A percentile compares a stretch with the other conserved stretches of the same genome.
phyloP scores from a whole-genome alignment of 2,888 invertebrate genomes.

The Cephus spinipes region DNA sequence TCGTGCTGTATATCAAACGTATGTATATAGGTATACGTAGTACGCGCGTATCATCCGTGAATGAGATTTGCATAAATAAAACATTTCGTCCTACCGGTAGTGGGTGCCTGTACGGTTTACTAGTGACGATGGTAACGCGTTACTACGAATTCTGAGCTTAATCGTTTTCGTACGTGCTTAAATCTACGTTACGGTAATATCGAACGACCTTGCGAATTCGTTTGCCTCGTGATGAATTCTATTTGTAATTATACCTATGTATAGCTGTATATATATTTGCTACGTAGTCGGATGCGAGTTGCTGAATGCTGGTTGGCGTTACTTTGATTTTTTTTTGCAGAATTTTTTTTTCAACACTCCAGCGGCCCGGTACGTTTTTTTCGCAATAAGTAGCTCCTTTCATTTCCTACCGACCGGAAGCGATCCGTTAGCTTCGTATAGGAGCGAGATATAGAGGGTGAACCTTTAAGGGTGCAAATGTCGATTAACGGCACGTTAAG shows the following conservation, averaged over 20 bases:
- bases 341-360: not conserved
- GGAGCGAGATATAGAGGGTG: not conserved
- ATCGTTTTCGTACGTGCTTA: not conserved
- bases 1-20: not conserved
- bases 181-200: not conserved
- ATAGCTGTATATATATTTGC: not conserved
- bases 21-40: not conserved
- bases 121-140: not conserved
- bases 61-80: constrained; percentile 7
- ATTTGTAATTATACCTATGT: not conserved
- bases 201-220: not conserved
- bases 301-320: not conserved
- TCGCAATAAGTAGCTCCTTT: not conserved
- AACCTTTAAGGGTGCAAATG: not conserved
- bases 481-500: not conserved
- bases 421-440: not conserved
- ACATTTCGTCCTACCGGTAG: constrained; percentile 31
- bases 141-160: not conserved
- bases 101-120: not conserved
- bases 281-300: not conserved
- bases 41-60: not conserved
- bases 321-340: not conserved
- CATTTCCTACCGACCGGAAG: not conserved
- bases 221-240: not conserved
- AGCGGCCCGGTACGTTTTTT: not conserved